Evolutionary conservation across 1,140 invertebrate species (phyloP).

Genomic region (Bombus cullumanus): DNA sequence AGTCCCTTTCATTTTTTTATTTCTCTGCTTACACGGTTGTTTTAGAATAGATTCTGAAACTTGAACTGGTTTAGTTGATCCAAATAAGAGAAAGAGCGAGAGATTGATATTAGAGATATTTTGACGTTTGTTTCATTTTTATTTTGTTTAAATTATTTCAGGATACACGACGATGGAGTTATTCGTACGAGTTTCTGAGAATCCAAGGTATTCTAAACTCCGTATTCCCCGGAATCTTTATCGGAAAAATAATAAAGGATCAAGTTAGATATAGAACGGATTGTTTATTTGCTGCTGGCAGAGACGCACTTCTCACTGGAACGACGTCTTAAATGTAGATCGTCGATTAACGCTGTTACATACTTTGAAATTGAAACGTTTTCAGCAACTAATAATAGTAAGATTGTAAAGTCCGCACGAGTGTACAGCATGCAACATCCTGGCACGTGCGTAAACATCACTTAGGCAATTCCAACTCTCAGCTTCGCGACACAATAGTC

Average conservation of each 20-base stretch:
- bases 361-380: slow-evolving; percentile 33
- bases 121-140: not conserved
- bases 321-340: not conserved
- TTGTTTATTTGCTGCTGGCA: not conserved
- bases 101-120: not conserved
- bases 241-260: not conserved
- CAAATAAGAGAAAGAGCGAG: not conserved
- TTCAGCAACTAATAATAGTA: slow-evolving; percentile 76
- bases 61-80: not conserved
- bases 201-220: not conserved
- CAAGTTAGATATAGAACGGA: not conserved
- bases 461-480: slow-evolving; percentile 67
- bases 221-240: not conserved
- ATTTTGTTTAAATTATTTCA: not conserved
- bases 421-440: slow-evolving; percentile 77
- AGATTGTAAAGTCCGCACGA: slow-evolving; percentile 67
- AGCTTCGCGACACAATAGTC: slow-evolving; percentile 46
- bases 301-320: not conserved
- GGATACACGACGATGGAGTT: not conserved
- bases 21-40: not conserved
- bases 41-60: not conserved
- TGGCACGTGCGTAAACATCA: slow-evolving; percentile 81
- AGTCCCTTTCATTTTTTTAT: not conserved
- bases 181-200: not conserved
- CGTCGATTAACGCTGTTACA: slow-evolving; percentile 1